Evolutionary conservation across 2,113 vertebrate genomes (phyloP).

Genomic region (Girardinichthys multiradiatus): DNA sequence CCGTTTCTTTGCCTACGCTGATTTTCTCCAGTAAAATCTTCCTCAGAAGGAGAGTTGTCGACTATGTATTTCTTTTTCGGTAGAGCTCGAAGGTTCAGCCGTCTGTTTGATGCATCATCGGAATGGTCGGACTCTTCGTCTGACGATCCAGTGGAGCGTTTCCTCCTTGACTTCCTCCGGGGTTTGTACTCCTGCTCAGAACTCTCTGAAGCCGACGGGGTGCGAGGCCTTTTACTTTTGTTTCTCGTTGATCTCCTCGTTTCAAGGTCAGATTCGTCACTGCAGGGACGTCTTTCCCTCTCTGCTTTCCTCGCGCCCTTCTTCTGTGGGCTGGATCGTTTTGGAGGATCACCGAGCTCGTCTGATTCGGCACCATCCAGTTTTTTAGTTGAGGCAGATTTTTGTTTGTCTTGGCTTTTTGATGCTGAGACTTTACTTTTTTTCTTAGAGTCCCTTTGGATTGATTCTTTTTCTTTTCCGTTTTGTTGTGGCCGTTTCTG

Average conservation of each 20-base stretch:
- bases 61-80: constrained; percentile 79
- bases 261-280: constrained; percentile 46
- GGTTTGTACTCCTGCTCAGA: constrained; percentile 61
- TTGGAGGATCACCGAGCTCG: constrained; percentile 54
- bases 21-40: constrained; percentile 60
- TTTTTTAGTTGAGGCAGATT: constrained; percentile 68
- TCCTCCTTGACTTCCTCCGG: constrained; percentile 62
- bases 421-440: constrained; percentile 53
- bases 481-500: constrained; percentile 74
- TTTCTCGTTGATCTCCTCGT: constrained; percentile 38
- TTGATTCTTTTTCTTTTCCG: constrained; percentile 60
- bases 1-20: constrained; percentile 39
- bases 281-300: constrained; percentile 47
- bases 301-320: constrained; percentile 48
- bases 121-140: constrained; percentile 62
- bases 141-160: constrained; percentile 66
- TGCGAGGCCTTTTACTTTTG: constrained; percentile 49
- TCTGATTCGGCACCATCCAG: constrained; percentile 58
- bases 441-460: constrained; percentile 56
- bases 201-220: constrained; percentile 53
- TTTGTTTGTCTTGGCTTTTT: constrained; percentile 74
- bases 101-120: constrained; percentile 41
- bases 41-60: constrained; percentile 76
- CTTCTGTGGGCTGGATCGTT: constrained; percentile 45
- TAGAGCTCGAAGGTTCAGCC: constrained; percentile 59